A percentile compares a stretch with the other conserved stretches of the same genome.
These are phyloP conservation scores for Aethina tumida DNA, from an alignment of 1,140 invertebrate species.

Conservation along the genomic window DNA sequence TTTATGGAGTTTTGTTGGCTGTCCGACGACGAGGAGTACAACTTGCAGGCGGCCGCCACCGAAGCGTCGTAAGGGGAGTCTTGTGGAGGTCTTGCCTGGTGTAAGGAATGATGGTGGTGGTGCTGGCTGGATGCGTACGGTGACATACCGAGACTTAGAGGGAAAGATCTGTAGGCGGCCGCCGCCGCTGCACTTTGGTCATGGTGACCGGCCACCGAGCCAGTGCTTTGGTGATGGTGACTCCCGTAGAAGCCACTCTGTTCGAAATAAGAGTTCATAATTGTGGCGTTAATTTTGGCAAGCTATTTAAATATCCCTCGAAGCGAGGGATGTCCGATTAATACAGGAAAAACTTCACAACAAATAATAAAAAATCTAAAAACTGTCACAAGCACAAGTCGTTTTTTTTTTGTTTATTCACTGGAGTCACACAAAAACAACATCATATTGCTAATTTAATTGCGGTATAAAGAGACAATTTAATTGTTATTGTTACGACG, in stretches of 20 bases:
- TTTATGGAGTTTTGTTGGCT: constrained; percentile 48
- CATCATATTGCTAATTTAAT: constrained; percentile 8
- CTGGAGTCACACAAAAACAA: constrained; percentile 15
- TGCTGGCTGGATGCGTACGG: constrained; percentile 65
- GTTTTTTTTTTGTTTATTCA: constrained; percentile 10
- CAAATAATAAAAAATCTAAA: constrained; percentile 10
- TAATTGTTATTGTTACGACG: constrained; percentile 35
- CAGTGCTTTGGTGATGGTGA: constrained; percentile 66
- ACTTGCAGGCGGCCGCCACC: constrained; percentile 76
- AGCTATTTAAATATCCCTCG: constrained; percentile 21
- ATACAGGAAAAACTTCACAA: constrained; percentile 16
- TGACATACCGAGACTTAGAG: constrained; percentile 73
- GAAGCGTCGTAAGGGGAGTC: constrained; percentile 83
- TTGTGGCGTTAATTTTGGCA: constrained; percentile 35
- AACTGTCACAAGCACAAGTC: constrained; percentile 13
- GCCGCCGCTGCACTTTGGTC: constrained; percentile 55
- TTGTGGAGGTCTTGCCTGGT: constrained; percentile 67
- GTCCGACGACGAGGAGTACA: constrained; percentile 61
- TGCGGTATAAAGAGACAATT: constrained; percentile 23
- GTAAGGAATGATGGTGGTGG: constrained; percentile 69
- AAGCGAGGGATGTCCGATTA: constrained; percentile 19
- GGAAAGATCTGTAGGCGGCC: constrained; percentile 68
- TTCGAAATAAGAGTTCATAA: constrained; percentile 93
- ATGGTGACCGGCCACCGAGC: constrained; percentile 51
- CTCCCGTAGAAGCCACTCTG: constrained; percentile 87